Conservation (phyloP, 1,140 invertebrate species). For the Anastatus disparis region DNA sequence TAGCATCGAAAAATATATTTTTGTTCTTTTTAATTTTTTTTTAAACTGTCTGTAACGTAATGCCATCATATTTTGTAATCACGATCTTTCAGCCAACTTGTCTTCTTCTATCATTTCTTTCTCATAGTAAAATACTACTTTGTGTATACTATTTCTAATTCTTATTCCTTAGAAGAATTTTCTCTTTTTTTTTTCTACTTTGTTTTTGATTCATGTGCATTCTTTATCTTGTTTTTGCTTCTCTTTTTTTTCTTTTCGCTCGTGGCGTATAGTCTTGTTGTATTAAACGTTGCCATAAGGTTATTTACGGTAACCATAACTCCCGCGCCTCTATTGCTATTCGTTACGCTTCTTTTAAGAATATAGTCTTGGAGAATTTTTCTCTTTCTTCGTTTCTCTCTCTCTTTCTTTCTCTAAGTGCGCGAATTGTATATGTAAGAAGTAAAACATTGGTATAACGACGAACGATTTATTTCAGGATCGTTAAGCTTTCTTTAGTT, state of each 20-base stretch:
- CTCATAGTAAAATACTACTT: too few species aligned
- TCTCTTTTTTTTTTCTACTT: background rate
- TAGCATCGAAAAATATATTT: background rate
- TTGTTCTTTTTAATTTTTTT: too few species aligned
- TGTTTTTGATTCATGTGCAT: constrained; percentile 15
- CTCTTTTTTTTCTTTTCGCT: background rate
- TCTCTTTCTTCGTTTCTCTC: background rate
- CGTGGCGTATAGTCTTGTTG: too few species aligned
- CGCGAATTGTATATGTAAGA: background rate
- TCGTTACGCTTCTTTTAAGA: constrained; percentile 53
- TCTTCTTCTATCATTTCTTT: background rate
- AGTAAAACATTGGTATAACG: constrained; percentile 48
- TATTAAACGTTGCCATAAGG: constrained; percentile 47
- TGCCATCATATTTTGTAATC: constrained; percentile 23
- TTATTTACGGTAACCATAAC: constrained; percentile 64
- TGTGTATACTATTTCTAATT: too few species aligned
- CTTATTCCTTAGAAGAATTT: too few species aligned
- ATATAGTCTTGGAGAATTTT: constrained; percentile 29
- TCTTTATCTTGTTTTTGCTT: constrained; percentile 1
- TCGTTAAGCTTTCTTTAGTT: too few species aligned
- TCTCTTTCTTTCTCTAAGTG: background rate
- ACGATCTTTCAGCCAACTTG: constrained; percentile 30
- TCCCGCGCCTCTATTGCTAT: constrained; percentile 52
- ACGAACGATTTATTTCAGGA: constrained; percentile 54
- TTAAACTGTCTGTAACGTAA: constrained; percentile 31